A percentile compares a stretch with the other conserved stretches of the same genome.
Conservation (phyloP, 2,888 invertebrate genomes). For the Aporophyla lueneburgensis region DNA sequence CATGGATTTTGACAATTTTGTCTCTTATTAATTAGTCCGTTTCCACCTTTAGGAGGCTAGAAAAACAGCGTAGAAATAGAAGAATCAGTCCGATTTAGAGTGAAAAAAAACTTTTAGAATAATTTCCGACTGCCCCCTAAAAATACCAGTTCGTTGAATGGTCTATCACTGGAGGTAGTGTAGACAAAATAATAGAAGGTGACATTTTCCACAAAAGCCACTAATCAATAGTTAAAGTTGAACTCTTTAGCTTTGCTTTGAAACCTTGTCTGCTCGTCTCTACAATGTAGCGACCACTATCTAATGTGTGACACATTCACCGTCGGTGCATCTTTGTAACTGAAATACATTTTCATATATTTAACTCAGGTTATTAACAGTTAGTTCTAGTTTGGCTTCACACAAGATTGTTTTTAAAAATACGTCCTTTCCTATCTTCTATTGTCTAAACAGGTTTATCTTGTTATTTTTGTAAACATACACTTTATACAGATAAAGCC, state of each 20-base stretch:
- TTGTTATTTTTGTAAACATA: slow-evolving; percentile 9
- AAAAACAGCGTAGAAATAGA: not conserved
- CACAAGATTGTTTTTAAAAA: slow-evolving; percentile 8
- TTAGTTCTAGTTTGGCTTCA: slow-evolving; percentile 7
- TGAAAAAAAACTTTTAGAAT: not conserved
- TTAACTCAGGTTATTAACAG: slow-evolving; percentile 28
- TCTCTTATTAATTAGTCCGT: slow-evolving; percentile 7
- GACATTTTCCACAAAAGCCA: not conserved
- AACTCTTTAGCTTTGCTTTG: not conserved
- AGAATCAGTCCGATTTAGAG: not conserved
- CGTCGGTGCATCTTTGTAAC: slow-evolving; percentile 36
- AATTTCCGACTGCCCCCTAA: not conserved
- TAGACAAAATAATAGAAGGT: not conserved
- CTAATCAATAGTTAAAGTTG: not conserved
- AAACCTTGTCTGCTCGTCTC: not conserved
- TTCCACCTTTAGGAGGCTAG: too few species aligned
- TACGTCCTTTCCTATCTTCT: not conserved
- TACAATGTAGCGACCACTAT: not conserved
- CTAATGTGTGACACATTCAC: slow-evolving; percentile 25
- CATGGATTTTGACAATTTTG: not conserved
- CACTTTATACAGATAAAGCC: not conserved
- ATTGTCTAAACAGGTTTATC: not conserved
- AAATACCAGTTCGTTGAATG: not conserved
- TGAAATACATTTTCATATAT: slow-evolving; percentile 31
- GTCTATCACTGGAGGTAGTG: not conserved